Conservation (phyloP, 2,113 vertebrate species). For the Ornithorhynchus anatinus region DNA sequence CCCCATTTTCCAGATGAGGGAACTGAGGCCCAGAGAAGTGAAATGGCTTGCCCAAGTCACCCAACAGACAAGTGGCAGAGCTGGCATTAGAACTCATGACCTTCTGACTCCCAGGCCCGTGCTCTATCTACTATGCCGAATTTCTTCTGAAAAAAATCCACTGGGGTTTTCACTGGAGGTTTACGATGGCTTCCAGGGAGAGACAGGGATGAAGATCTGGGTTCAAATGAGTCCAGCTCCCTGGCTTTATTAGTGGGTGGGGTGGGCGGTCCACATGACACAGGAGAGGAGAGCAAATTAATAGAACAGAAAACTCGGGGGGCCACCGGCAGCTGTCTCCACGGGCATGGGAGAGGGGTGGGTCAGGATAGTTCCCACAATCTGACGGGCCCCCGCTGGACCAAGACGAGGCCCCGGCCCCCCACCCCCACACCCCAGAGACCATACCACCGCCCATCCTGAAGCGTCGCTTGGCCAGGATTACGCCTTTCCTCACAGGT, state of each 20-base stretch:
- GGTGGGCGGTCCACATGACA: not conserved
- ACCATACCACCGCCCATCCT: not conserved
- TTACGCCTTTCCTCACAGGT: not conserved
- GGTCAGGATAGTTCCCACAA: not conserved
- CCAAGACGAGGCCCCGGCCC: not conserved
- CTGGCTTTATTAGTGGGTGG: not conserved
- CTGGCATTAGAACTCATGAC: too few relatives aligned
- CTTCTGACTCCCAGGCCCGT: too few relatives aligned
- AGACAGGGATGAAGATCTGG: too few relatives aligned
- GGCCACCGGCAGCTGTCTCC: not conserved
- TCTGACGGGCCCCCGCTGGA: not conserved
- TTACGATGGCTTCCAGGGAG: accelerated
- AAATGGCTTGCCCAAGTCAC: too few relatives aligned
- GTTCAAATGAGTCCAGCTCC: accelerated
- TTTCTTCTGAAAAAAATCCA: too few relatives aligned
- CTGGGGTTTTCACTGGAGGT: not conserved
- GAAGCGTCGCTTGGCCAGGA: not conserved
- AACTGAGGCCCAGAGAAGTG: too few relatives aligned
- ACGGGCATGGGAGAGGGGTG: not conserved
- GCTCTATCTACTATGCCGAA: too few relatives aligned
- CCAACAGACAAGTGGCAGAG: too few relatives aligned
- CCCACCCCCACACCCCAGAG: too few relatives aligned
- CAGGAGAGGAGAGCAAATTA: not conserved
- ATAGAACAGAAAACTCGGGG: not conserved
- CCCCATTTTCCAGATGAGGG: too few relatives aligned